Evolutionary conservation across 2,113 vertebrate genomes (phyloP).

Genomic region (Tringa solitaria): DNA sequence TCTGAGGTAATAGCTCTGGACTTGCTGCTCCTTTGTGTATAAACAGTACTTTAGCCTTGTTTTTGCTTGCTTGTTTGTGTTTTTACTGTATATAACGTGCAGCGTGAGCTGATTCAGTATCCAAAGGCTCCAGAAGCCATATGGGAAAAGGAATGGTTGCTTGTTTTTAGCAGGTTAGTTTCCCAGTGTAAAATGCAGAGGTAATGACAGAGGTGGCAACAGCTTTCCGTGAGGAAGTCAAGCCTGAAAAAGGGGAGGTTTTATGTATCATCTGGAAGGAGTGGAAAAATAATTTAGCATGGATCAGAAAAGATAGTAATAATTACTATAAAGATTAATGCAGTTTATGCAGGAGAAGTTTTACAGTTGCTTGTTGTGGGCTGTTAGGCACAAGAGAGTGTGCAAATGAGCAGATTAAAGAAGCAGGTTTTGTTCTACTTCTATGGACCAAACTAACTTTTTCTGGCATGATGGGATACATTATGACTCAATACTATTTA

Average conservation of each 20-base stretch:
- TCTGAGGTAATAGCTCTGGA: fast-evolving
- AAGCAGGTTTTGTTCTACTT: fast-evolving
- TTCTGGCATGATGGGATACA: neutral
- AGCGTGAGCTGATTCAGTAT: fast-evolving
- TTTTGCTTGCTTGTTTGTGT: neutral
- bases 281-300: neutral
- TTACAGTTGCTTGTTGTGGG: neutral
- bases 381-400: fast-evolving
- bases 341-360: neutral
- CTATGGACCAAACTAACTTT: neutral
- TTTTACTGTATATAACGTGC: fast-evolving
- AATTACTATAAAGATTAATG: neutral
- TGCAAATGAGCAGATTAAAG: neutral
- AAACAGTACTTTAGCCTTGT: fast-evolving
- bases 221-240: neutral
- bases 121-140: fast-evolving
- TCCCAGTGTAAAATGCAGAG: fast-evolving
- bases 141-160: neutral
- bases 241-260: neutral
- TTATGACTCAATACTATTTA: too few species aligned
- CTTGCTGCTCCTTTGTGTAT: fast-evolving
- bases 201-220: fast-evolving
- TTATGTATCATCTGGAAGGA: fast-evolving
- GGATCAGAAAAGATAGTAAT: neutral
- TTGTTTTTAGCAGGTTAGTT: fast-evolving